These are phyloP conservation scores for Muscina levida DNA, from an alignment of 2,888 invertebrate species.

Conservation along the genomic window DNA sequence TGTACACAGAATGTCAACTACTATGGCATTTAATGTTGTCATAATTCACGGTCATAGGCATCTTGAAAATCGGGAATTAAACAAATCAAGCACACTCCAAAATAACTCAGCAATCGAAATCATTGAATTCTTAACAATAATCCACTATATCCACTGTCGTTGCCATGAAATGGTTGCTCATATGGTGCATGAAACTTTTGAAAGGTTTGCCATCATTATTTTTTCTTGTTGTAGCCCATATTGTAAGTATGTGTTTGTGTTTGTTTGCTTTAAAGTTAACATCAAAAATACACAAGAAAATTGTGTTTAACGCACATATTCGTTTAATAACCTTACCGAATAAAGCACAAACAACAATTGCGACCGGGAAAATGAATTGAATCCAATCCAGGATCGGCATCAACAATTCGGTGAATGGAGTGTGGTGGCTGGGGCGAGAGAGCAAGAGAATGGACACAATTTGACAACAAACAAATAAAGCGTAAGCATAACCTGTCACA, in stretches of 20 bases:
- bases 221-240: background rate
- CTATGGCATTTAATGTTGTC: too few relatives aligned
- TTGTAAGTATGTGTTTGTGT: background rate
- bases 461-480: slow-evolving; percentile 29
- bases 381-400: background rate
- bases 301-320: slow-evolving; percentile 21
- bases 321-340: background rate
- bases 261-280: slow-evolving; percentile 33
- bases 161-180: too few relatives aligned
- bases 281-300: slow-evolving; percentile 22
- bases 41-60: too few relatives aligned
- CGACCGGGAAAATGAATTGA: slow-evolving; percentile 7
- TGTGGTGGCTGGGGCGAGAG: background rate
- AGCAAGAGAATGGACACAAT: slow-evolving; percentile 4
- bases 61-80: too few relatives aligned
- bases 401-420: too few relatives aligned
- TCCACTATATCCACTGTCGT: too few relatives aligned
- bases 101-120: too few relatives aligned
- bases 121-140: too few relatives aligned
- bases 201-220: background rate
- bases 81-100: too few relatives aligned
- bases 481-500: slow-evolving; percentile 38
- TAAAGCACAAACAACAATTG: slow-evolving; percentile 10
- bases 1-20: too few relatives aligned
- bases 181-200: too few relatives aligned